These are phyloP conservation scores for Pipra filicauda DNA, from an alignment of 2,113 vertebrate genomes.

Conservation along the genomic window DNA sequence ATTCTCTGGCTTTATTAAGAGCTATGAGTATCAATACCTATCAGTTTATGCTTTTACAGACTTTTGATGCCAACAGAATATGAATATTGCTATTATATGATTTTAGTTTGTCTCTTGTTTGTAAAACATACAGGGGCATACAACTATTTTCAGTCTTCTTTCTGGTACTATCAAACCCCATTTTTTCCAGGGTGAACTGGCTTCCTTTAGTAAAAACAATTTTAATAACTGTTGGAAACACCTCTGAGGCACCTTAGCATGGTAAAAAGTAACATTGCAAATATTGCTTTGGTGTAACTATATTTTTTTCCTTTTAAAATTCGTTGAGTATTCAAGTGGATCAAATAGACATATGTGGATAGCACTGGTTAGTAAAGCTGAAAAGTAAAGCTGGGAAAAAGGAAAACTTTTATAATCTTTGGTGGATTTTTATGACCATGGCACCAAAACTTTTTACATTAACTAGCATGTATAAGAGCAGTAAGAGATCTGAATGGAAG, in stretches of 20 bases:
- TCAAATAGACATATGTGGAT: not conserved
- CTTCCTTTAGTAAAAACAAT: not conserved
- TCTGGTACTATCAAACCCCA: not conserved
- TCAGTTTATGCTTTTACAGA: not conserved
- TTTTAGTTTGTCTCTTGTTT: not conserved
- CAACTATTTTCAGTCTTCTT: not conserved
- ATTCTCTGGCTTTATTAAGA: not conserved
- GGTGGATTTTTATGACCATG: not conserved
- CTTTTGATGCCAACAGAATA: not conserved
- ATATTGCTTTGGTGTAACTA: not conserved
- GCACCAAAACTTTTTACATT: not conserved
- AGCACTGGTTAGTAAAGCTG: not conserved
- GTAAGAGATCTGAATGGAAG: not conserved
- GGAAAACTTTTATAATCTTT: not conserved
- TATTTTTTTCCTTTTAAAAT: not conserved
- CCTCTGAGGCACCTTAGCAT: not conserved
- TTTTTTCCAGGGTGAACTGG: not conserved
- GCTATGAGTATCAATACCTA: not conserved
- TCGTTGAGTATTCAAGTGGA: not conserved
- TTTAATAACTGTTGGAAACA: not conserved
- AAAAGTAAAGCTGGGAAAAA: not conserved
- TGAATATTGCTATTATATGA: not conserved
- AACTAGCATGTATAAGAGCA: not conserved
- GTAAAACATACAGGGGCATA: not conserved
- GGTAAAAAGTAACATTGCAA: not conserved